Base-by-base conservation (phyloP, 1,140 invertebrate genomes). In the Eriocheir sinensis region DNA sequence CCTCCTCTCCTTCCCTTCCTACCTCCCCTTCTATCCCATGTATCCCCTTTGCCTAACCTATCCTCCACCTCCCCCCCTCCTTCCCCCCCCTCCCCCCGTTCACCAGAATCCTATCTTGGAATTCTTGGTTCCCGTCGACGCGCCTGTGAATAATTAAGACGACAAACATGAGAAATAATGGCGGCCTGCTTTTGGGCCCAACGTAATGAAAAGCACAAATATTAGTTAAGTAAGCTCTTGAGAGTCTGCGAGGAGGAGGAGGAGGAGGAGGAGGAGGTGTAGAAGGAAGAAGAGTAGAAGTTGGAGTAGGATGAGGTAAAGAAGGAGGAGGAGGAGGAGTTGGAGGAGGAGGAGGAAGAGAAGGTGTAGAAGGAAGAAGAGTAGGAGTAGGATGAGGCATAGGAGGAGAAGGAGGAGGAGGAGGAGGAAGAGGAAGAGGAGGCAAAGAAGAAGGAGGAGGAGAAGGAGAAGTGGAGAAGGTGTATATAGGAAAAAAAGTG, bases 221-320 rank as follows among this genome's bases (percentile, higher is more conserved):
- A 90, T 90, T 90, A 90, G 89, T 90, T 90, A 90, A 90, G 44
- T 36, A 90, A 90, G 48, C 89, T 72, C 88, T 89, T 21, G n/a
- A 32, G 21, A 17, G 30, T 72, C 38, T 38, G 2, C 85, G 34
- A 41, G 21, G 34, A 85, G 81, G 34, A 85, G 81, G 34, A 85
- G 30, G 8, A 36, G 21, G 36, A 40, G 30, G 81, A 36, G 15
- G 8, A 12, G 81, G 32, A 4, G 30, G 81, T 3, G 21, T 17
- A 40, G 36, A 38, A 6, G 38, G 2, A 1, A 21, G 85, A 6
- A 41, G 85, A 36, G 2, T 2, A 17, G 32, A 21, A 41, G 85
- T 9, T 30, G 38, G 17, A 27, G 21, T 9, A 41, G 85, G 32
- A 41, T 8, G 36, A 36, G 81, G 81, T 32, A 32, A 15, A 36